Evolutionary conservation across 2,113 vertebrate species (phyloP).

Genomic region (Phalacrocorax carbo): DNA sequence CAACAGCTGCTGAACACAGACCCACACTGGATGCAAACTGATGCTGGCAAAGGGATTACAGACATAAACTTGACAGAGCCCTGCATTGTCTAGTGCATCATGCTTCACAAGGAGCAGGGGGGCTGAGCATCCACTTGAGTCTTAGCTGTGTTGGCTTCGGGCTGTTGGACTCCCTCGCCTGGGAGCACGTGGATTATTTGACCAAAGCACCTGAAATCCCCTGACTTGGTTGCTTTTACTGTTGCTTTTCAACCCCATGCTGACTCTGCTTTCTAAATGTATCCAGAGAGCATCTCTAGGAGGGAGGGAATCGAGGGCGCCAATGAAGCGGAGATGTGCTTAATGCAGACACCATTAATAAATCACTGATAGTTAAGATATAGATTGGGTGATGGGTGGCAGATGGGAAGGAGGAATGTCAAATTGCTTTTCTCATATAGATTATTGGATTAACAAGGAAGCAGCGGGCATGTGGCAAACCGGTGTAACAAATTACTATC

Average conservation of each 20-base stretch:
- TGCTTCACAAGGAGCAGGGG: not conserved
- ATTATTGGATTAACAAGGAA: conserved; percentile 85
- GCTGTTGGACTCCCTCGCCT: not conserved
- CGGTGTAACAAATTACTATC: conserved; percentile 79
- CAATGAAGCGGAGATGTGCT: conserved; percentile 68
- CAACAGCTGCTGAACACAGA: not conserved
- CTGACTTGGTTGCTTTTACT: not conserved
- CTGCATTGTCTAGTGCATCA: not conserved
- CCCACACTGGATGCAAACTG: not conserved
- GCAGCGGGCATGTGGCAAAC: conserved; percentile 77
- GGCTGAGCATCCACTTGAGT: not conserved
- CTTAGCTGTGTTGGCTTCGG: not conserved
- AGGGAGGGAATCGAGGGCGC: conserved; percentile 26
- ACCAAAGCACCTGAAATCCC: conserved; percentile 18
- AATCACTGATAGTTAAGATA: conserved; percentile 83
- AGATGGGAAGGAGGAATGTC: conserved; percentile 80
- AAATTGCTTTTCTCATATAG: conserved; percentile 85
- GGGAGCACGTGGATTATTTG: not conserved
- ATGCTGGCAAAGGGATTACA: not conserved
- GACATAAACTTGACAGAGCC: not conserved
- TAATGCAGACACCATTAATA: conserved; percentile 76
- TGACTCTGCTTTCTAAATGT: conserved; percentile 51
- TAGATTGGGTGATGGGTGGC: conserved; percentile 81
- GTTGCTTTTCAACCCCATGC: conserved; percentile 35
- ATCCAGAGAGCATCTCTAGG: conserved; percentile 54